Evolutionary conservation across 2,113 vertebrate genomes (phyloP), one percentile per base, ranked within the genome.

Genomic region (Mastomys natalensis): DNA sequence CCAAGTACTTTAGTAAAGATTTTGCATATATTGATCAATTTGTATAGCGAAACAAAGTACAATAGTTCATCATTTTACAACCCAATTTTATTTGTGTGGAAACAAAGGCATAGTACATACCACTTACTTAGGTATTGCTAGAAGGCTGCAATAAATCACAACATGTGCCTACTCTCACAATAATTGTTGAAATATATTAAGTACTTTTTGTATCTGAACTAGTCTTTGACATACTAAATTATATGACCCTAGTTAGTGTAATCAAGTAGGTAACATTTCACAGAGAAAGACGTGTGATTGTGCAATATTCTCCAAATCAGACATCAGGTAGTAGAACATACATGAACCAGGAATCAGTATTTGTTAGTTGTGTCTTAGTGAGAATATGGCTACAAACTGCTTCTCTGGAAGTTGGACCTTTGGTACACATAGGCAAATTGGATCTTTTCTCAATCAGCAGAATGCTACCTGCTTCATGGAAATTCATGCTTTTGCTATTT

Each of bases 1-100:
- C 11, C 15, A 91, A 55, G 13, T 34, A 88, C 37, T 51, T 1
- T 64, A 74, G 4, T 74, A 90, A 74, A 45, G n/a, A 87, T 66
- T 78, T 92, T 92, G 89, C 7, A 78, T 77, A 7, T 24, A 87
- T 66, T 77, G 48, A 58, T 85, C 64, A 90, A 89, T 95, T 87
- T 89, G 76, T 94, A 60, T 76, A 19, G 74, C 43, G 84, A 94
- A 95, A 43, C 31, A 72, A 87, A 37, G 21, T 94, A 64, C 73
- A 53, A 40, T 78, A 48, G 68, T 84, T 72, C 24, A 73, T 91
- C 29, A 53, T 37, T 80, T 55, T 10, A 22, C n/a, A 55, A 34
- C 51, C 17, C 31, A 34, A 55, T 80, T 80, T 80, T 80, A 22
- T 37, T 80, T 55, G 51, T 80, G 17, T 34, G 77, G 48, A 34